Percentiles rank a stretch among this genome's conserved stretches.
These are phyloP conservation scores for Baronia brevicornis DNA, from an alignment of 2,888 invertebrate genomes.

Conservation along the genomic window DNA sequence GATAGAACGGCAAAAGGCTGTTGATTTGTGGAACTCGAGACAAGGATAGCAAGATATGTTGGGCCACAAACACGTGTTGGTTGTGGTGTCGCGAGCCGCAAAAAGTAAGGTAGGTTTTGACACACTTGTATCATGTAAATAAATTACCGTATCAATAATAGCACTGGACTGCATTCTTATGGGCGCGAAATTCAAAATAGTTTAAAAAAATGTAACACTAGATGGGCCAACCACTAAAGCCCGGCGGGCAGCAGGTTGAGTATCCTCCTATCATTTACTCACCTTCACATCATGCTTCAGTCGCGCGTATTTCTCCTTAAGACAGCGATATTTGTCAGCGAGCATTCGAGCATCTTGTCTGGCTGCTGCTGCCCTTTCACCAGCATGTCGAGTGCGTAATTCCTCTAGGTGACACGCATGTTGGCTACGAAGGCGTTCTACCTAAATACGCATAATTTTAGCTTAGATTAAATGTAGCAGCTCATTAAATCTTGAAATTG, in stretches of 20 bases:
- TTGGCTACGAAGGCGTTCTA: conserved; percentile 80
- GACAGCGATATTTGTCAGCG: conserved; percentile 85
- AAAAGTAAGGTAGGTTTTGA: no score
- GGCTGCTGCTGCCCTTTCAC: conserved; percentile 55
- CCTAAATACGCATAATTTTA: conserved; percentile 51
- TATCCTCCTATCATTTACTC: not conserved
- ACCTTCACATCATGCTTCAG: conserved; percentile 87
- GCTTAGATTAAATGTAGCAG: not conserved
- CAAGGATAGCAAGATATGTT: no score
- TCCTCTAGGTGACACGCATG: conserved; percentile 80
- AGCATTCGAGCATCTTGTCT: conserved; percentile 74
- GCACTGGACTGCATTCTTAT: no score
- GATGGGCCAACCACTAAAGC: not conserved
- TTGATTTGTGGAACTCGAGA: no score
- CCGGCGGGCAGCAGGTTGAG: no score
- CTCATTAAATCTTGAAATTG: not conserved
- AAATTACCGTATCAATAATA: no score
- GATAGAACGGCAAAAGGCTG: no score
- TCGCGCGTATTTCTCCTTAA: conserved; percentile 88
- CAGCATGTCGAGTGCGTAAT: conserved; percentile 75
- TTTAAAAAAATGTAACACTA: not conserved
- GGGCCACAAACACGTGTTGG: no score
- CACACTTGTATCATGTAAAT: no score
- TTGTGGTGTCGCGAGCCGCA: no score
- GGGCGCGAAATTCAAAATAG: no score